Conservation (phyloP, 1,140 invertebrate species). For the Charaxes varanes region DNA sequence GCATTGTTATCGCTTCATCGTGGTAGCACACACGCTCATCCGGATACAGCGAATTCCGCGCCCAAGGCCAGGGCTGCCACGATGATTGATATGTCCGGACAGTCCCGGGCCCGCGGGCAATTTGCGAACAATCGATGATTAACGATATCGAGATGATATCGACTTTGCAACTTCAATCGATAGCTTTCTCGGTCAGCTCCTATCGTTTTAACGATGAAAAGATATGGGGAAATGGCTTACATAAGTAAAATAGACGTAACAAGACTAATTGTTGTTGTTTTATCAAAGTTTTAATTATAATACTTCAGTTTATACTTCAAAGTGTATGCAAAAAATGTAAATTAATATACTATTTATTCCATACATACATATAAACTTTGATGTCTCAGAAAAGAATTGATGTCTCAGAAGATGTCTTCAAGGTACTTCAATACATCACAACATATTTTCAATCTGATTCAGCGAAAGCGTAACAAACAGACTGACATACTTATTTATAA, state of each 20-base stretch:
- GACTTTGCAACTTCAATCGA: slow-evolving; percentile 4
- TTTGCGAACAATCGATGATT: slow-evolving; percentile 7
- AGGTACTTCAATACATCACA: too few relatives aligned
- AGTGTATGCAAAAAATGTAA: too few relatives aligned
- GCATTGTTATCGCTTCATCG: slow-evolving; percentile 41
- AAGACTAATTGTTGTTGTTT: too few relatives aligned
- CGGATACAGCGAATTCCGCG: slow-evolving; percentile 19
- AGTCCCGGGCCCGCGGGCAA: slow-evolving; percentile 1
- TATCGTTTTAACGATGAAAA: neutral
- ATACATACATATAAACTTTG: too few relatives aligned
- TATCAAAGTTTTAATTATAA: too few relatives aligned
- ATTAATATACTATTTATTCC: too few relatives aligned
- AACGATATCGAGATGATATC: slow-evolving; percentile 2
- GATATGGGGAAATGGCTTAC: neutral
- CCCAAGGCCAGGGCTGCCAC: slow-evolving; percentile 26
- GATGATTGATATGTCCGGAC: slow-evolving; percentile 15
- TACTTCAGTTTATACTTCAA: too few relatives aligned
- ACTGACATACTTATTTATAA: too few relatives aligned
- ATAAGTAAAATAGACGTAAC: neutral
- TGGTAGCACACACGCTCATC: slow-evolving; percentile 19
- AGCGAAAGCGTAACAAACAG: too few relatives aligned
- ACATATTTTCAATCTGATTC: too few relatives aligned
- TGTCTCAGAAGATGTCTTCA: too few relatives aligned
- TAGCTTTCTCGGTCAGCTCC: neutral
- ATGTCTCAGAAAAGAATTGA: too few relatives aligned